These are phyloP conservation scores for Poeciliopsis gracilis DNA, from an alignment of 2,797 vertebrate species.

Conservation along the genomic window DNA sequence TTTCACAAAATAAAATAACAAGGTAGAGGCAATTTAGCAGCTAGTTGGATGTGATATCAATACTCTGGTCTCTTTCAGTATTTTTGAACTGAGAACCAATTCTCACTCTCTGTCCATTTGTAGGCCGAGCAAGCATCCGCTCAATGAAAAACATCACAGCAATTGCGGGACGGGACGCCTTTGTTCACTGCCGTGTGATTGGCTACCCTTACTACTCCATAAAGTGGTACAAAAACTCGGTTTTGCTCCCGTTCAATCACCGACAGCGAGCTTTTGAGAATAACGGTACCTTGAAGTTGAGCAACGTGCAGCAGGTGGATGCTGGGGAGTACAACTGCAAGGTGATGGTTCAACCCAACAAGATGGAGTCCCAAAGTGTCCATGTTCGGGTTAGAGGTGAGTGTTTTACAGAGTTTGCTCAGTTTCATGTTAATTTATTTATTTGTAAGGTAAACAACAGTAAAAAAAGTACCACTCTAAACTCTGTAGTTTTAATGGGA, in stretches of 20 bases:
- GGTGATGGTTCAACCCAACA: conserved; percentile 94
- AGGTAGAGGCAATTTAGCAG: conserved; percentile 15
- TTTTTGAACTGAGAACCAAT: conserved; percentile 78
- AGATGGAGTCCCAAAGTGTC: conserved; percentile 96
- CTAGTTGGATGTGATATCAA: conserved; percentile 25
- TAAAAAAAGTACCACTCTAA: background rate
- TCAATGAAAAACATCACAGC: conserved; percentile 99
- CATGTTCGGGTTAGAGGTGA: conserved; percentile 95
- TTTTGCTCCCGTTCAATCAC: conserved; percentile 96
- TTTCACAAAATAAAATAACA: conserved; percentile 43
- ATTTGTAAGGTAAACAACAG: background rate
- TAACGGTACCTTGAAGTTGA: conserved; percentile 96
- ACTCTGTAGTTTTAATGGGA: background rate
- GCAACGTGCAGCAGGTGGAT: conserved; percentile 95
- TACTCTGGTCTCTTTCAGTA: conserved; percentile 45
- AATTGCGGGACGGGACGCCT: conserved; percentile 94
- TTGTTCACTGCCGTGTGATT: conserved; percentile 97
- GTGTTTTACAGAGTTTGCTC: background rate
- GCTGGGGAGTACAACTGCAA: conserved; percentile 98
- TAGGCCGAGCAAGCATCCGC: conserved; percentile 96
- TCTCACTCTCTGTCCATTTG: conserved; percentile 67
- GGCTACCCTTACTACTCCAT: conserved; percentile 99
- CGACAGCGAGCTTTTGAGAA: conserved; percentile 97
- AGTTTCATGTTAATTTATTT: background rate
- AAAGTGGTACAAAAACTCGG: conserved; percentile 99